Evolutionary conservation across 2,888 invertebrate species (phyloP).

Genomic region (Drosophila meridionalis): DNA sequence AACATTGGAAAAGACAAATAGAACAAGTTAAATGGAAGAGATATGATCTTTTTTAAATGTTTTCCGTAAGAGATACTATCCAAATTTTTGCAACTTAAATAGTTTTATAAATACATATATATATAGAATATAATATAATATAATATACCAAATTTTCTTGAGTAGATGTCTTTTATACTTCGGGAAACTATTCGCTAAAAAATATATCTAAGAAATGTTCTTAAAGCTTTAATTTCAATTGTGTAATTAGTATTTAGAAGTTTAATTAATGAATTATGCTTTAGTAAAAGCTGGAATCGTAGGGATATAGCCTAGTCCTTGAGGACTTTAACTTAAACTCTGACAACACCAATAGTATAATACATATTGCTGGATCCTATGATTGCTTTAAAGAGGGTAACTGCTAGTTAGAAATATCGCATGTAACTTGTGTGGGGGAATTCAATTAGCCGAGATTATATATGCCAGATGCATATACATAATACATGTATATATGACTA

Average conservation of each 20-base stretch:
- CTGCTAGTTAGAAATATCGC: not conserved
- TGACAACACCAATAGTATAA: not conserved
- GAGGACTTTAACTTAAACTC: not conserved
- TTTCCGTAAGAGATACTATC: not conserved
- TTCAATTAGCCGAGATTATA: constrained; percentile 33
- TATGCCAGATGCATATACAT: not conserved
- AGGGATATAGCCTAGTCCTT: not conserved
- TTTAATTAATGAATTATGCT: not conserved
- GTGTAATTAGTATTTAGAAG: not conserved
- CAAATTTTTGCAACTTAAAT: too few species aligned
- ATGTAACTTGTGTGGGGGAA: constrained; percentile 12
- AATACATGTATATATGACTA: not conserved
- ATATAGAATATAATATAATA: too few species aligned
- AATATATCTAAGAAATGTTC: not conserved
- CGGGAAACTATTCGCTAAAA: not conserved
- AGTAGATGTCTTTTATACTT: too few species aligned
- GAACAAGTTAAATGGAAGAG: too few species aligned
- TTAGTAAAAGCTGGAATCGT: not conserved
- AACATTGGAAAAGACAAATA: too few species aligned
- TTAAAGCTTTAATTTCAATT: not conserved
- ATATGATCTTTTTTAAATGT: not conserved
- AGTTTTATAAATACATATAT: too few species aligned
- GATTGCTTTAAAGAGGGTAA: not conserved
- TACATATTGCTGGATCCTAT: not conserved
- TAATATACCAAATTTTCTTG: too few species aligned